Evolutionary conservation across 2,888 invertebrate genomes (phyloP).

Genomic region (Diaphora mendica): DNA sequence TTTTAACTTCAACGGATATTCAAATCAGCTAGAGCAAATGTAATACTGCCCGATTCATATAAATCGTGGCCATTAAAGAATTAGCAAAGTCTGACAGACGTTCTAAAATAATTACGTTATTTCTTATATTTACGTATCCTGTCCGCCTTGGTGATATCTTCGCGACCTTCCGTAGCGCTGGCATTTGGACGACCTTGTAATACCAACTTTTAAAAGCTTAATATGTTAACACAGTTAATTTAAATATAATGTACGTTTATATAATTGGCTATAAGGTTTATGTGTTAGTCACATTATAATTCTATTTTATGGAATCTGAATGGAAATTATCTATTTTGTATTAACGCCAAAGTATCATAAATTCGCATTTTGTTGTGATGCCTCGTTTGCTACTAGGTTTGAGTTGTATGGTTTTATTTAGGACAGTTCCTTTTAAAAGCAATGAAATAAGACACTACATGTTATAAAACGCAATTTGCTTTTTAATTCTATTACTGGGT

Average conservation of each 20-base stretch:
- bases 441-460: neutral
- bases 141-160: slow-evolving; percentile 94
- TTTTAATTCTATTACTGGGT: too few relatives aligned
- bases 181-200: slow-evolving; percentile 94
- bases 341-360: slow-evolving; percentile 7
- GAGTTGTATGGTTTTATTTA: neutral
- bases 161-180: slow-evolving; percentile 95
- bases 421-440: neutral
- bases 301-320: slow-evolving; percentile 3
- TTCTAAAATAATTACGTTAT: slow-evolving; percentile 33
- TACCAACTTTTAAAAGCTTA: slow-evolving; percentile 38
- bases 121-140: slow-evolving; percentile 90
- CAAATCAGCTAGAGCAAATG: neutral
- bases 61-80: neutral
- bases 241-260: slow-evolving; percentile 16
- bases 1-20: neutral
- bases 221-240: slow-evolving; percentile 18
- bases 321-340: neutral
- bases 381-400: neutral
- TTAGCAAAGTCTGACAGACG: neutral
- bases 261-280: slow-evolving; percentile 20
- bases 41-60: neutral
- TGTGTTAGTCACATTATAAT: slow-evolving; percentile 2
- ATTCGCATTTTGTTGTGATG: slow-evolving; percentile 4
- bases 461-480: too few relatives aligned